Percentiles rank a stretch among this genome's conserved stretches.
Conservation (phyloP, 1,140 invertebrate genomes). For the Solenopsis invicta region DNA sequence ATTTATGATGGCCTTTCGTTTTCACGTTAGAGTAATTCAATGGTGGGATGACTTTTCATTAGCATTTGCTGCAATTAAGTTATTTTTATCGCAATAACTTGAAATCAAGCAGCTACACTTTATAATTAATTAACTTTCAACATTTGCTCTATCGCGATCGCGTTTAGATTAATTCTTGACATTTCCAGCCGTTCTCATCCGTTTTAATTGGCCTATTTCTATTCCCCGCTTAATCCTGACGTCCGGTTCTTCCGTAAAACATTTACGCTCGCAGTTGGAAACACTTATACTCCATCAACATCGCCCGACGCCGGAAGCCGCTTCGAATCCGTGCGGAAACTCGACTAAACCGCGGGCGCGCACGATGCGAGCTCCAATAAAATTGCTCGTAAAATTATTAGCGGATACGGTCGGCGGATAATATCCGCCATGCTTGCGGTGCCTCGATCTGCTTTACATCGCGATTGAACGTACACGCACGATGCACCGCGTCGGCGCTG, state of each 20-base stretch:
- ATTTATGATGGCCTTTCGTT: background rate
- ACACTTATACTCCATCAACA: slow-evolving; percentile 21
- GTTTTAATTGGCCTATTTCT: background rate
- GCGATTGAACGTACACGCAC: slow-evolving; percentile 37
- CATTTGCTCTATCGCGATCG: background rate
- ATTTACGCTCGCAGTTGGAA: slow-evolving; percentile 17
- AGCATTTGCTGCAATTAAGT: background rate
- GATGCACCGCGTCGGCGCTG: no score
- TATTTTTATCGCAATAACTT: background rate
- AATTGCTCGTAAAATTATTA: slow-evolving; percentile 64
- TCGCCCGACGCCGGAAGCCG: background rate
- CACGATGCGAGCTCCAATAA: slow-evolving; percentile 26
- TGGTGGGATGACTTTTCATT: background rate
- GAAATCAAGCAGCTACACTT: background rate
- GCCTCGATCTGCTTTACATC: slow-evolving; percentile 37
- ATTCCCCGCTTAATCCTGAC: background rate
- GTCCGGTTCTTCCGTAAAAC: background rate
- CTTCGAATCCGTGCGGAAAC: slow-evolving; percentile 37
- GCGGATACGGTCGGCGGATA: slow-evolving; percentile 9
- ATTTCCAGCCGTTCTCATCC: background rate
- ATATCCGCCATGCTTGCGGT: slow-evolving; percentile 8
- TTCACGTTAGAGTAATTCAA: background rate
- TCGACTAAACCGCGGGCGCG: slow-evolving; percentile 20
- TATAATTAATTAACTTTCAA: background rate
- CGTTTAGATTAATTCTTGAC: background rate